Evolutionary conservation across 2,888 invertebrate species (phyloP).

Genomic region (Volucella bombylans): DNA sequence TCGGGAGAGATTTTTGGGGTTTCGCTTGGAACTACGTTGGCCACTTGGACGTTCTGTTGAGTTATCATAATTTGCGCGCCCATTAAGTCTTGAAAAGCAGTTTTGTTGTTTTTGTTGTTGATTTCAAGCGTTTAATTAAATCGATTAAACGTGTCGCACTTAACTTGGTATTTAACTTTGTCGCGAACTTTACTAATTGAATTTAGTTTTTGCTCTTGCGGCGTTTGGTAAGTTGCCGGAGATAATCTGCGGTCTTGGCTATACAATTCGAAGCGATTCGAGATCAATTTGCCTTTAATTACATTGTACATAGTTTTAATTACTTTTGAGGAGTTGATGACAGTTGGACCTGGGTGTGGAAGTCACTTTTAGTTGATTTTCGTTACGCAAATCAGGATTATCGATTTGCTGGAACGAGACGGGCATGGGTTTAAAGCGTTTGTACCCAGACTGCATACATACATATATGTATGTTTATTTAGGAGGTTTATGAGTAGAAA

Average conservation of each 20-base stretch:
- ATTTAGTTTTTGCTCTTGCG: slow-evolving; percentile 5
- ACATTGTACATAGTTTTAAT: neutral
- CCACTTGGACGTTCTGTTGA: slow-evolving; percentile 16
- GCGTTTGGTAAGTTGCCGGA: too few relatives aligned
- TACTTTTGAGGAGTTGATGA: neutral
- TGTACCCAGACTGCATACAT: too few relatives aligned
- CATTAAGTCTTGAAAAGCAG: slow-evolving; percentile 19
- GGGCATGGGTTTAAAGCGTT: too few relatives aligned
- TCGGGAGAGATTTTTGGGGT: neutral
- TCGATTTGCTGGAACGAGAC: too few relatives aligned
- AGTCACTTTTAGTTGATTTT: slow-evolving; percentile 21
- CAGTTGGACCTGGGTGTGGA: slow-evolving; percentile 5
- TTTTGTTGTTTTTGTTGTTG: slow-evolving; percentile 11
- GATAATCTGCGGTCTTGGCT: slow-evolving; percentile 1
- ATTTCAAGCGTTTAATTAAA: neutral
- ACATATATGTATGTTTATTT: too few relatives aligned
- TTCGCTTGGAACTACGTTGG: too few relatives aligned
- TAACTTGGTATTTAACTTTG: slow-evolving; percentile 50
- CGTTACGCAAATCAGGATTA: too few relatives aligned
- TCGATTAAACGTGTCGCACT: slow-evolving; percentile 25
- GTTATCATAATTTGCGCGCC: slow-evolving; percentile 54
- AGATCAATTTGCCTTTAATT: slow-evolving; percentile 4
- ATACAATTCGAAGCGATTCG: slow-evolving; percentile 19
- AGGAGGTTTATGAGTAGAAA: too few relatives aligned
- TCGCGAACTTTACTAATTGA: slow-evolving; percentile 44